These are phyloP conservation scores for Ceratotherium simum DNA, from an alignment of 2,113 vertebrate species.

Conservation along the genomic window DNA sequence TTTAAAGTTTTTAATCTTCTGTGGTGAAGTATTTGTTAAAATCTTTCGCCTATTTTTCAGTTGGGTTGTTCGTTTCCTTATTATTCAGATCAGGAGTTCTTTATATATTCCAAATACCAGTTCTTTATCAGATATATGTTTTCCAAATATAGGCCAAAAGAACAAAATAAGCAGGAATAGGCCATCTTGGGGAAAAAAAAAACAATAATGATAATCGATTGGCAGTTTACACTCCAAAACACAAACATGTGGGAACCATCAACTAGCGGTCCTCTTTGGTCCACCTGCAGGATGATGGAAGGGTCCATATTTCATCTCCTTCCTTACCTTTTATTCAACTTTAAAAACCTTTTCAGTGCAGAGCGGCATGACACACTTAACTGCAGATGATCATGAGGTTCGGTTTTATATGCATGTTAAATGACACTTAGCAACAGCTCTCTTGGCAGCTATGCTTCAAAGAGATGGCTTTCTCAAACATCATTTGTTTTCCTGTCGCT, in stretches of 20 bases:
- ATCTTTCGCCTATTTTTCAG: not conserved
- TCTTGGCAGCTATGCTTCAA: conserved; percentile 47
- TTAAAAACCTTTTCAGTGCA: not conserved
- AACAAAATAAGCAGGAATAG: not conserved
- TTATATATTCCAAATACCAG: not conserved
- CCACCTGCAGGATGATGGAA: not conserved
- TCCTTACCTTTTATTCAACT: not conserved
- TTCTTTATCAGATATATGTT: not conserved
- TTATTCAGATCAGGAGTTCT: not conserved
- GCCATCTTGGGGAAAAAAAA: not conserved
- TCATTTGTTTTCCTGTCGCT: conserved; percentile 20
- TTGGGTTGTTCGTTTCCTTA: not conserved
- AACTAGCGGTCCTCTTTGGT: not conserved
- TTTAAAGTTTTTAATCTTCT: not conserved
- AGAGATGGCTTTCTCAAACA: conserved; percentile 34
- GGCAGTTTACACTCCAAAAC: not conserved
- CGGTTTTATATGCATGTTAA: conserved; percentile 26
- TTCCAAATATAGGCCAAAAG: not conserved
- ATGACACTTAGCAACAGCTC: conserved; percentile 44
- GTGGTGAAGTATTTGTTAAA: not conserved
- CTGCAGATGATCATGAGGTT: not conserved
- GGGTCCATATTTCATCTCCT: not conserved
- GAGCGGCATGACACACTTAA: not conserved
- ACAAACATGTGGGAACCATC: not conserved
- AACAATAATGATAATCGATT: not conserved